Base-by-base conservation (phyloP, 1,140 invertebrate species). In the Littorina saxatilis region DNA sequence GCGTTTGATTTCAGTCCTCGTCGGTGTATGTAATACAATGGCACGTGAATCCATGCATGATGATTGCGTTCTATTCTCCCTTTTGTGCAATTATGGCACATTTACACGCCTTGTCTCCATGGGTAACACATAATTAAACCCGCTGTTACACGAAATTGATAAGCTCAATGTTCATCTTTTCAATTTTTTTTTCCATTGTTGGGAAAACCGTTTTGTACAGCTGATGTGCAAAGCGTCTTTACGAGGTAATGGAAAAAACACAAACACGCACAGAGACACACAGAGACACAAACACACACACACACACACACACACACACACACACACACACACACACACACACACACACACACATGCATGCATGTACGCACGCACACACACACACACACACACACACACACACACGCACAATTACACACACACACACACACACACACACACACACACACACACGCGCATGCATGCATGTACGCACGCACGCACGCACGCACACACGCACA, bases 401-500 rank as follows among this genome's bases (percentile, higher is more conserved):
- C 17, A 58, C 55, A 58, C 17, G n/a, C 55, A 58, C 17, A 58
- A 9, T 13, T 4, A 58, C 55, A 58, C 17, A 58, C 55, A 58
- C 17, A 58, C 55, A 58, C 17, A 58, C 55, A 58, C 55, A 58
- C 55, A 58, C 55, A 58, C 55, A 58, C 55, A 58, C 55, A 58
- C 55, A 58, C 55, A 58, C 55, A 58, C 55, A 58, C 55, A 58
- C 3, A 35, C 13, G 17, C 61, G 35, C n/a, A 32, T 32, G 35
- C 9, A 32, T 17, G 35, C 61, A 32, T 27, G 20, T 29, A 3
- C 37, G 5, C 37, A 43, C 68, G 23, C 68, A 72, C 68, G 4
- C 37, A 72, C 68, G 43, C 68, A 72, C 68, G 43, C 68, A 72
- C 68, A 72, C 39, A 43, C 68, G 11, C 68, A 43, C 68, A 43